Base-by-base conservation (phyloP, 2,797 vertebrate genomes). In the Brotula barbata region DNA sequence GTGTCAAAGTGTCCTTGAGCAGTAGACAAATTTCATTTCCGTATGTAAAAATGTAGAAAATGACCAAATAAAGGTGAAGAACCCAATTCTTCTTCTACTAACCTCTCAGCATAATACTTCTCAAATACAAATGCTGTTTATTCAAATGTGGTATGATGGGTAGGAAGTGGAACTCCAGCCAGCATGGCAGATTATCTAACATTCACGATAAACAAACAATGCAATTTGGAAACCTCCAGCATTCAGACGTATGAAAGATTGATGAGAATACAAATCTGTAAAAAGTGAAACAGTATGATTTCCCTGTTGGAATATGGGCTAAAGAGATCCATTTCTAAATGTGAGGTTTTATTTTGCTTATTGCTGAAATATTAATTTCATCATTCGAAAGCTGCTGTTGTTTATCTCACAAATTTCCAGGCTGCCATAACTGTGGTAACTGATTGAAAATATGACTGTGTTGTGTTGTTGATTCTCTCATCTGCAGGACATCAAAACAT, bases 401-500 rank as follows among this genome's bases (percentile, higher is more conserved):
- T 28, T 6, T 33, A 44, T 9, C 64, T 31, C 11, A 14, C 44
- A 64, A 53, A 49, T 57, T 45, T 41, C 1, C 17, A 31, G 50
- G 15, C 39, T 5, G 40, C 15, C 58, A 33, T 19, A 58, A 66
- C 57, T 62, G 60, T 52, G 54, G 57, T 40, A 60, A 51, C 42
- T 37, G 40, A 28, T 52, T 62, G 48, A 47, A 40, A 45, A 55
- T 21, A 41, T 25, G 58, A 45, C 64, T 40, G 45, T 58, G 76
- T 60, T 53, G 39, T 36, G 51, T 49, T 57, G 65, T 50, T 60
- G 60, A 69, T 31, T 40, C 40, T 64, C 45, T 82, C 48, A 22
- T 68, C 59, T 51, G 53, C 16, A 33, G 67, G 53, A 75, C 65
- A 41, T 40, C 47, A 65, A 68, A 65, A 72, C 51, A 55, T 37